Base-by-base conservation (phyloP, 2,113 vertebrate species). In the Potamarius usumacintae region DNA sequence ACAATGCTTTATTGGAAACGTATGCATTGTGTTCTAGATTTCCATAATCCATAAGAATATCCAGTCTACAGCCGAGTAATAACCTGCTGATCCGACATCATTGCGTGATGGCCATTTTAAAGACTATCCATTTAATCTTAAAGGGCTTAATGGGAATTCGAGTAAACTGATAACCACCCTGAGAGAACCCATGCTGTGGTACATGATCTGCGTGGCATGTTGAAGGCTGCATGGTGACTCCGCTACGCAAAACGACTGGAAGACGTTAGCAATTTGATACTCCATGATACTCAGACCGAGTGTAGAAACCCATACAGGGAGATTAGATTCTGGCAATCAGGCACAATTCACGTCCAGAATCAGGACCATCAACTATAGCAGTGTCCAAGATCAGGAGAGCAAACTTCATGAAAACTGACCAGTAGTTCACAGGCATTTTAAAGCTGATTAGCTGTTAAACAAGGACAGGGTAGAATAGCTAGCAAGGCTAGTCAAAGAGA, bases 161-260 rank as follows among this genome's bases (percentile, higher is more conserved):
- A 18, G n/a, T 15, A 57, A 27, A 27, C 57, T 52, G 58, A 25
- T 50, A 65, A 86, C 10, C 42, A 52, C 62, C 85, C 85, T 86
- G 85, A 86, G 85, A 80, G 62, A 67, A 67, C 25, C 27, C n/a
- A 50, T 69, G 30, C 85, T 57, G 85, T 5, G 48, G 74, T 27
- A 48, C 7, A 17, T 20, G 71, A 74, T 74, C 30, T 18, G 34
- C 34, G 10, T 27, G 50, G 76, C 6, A 7, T 15, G 30, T 4
- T 27, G 5, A 30, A 14, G n/a, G 18, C 79, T 62, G 79, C 18
- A 14, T 62, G 42, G 30, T 11, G 20, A 48, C 14, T 25, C 57
- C 2, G 18, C 58, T 60, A 62, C 0, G 11, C 5, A 1, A 25
- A 6, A 82, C 1, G 78, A 62, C 79, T 25, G 79, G 57, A 82